Evolutionary conservation across 2,797 vertebrate genomes (phyloP).

Genomic region (Molossus molossus): DNA sequence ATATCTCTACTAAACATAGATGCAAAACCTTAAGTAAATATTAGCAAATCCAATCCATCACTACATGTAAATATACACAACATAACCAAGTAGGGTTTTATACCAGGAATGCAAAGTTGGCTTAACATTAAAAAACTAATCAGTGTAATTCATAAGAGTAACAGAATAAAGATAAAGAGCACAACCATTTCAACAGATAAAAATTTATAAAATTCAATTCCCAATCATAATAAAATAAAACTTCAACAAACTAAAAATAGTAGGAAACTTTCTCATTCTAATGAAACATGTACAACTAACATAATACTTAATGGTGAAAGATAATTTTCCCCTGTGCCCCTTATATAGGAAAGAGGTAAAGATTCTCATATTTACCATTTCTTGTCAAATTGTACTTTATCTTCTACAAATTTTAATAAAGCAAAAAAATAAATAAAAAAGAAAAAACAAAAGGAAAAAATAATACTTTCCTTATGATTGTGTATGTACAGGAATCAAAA

Average conservation of each 20-base stretch:
- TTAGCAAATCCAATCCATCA: not conserved
- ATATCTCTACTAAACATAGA: not conserved
- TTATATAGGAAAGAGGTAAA: not conserved
- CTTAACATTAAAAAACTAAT: conserved; percentile 31
- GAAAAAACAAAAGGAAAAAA: not conserved
- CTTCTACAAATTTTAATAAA: not conserved
- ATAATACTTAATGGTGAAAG: not conserved
- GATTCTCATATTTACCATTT: not conserved
- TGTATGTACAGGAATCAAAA: not conserved
- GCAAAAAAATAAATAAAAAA: not conserved
- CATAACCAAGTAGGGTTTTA: not conserved
- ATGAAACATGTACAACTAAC: not conserved
- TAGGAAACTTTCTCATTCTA: not conserved
- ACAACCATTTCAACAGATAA: not conserved
- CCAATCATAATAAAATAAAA: conserved; percentile 19
- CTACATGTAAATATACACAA: not conserved
- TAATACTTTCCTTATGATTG: not conserved
- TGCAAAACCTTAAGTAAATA: conserved; percentile 18
- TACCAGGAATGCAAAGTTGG: not conserved
- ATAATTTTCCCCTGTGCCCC: not conserved
- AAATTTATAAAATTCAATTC: not conserved
- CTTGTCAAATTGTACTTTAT: not conserved
- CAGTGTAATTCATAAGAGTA: not conserved
- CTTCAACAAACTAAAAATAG: not conserved
- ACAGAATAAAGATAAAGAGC: conserved; percentile 39